Percentiles rank a stretch among this genome's conserved stretches.
phyloP scores from a whole-genome alignment of 2,113 vertebrate species.

The Calidris pygmaea region DNA sequence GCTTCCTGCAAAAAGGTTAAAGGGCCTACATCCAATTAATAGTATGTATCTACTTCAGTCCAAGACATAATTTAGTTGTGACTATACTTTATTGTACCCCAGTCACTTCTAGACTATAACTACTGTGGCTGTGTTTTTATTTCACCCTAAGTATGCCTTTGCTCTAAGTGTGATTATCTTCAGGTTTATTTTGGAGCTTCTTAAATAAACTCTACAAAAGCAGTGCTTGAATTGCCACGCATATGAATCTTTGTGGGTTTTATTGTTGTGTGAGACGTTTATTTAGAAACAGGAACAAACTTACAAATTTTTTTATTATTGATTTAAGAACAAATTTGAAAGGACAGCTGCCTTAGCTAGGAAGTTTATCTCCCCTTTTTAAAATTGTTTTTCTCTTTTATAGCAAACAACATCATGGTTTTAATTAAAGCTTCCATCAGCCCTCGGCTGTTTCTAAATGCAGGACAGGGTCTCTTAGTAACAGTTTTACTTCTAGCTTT shows the following conservation, averaged over 20 bases:
- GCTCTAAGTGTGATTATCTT: not conserved
- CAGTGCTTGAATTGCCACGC: not conserved
- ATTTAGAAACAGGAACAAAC: not conserved
- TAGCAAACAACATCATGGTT: not conserved
- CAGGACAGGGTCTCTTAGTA: not conserved
- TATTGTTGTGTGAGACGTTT: not conserved
- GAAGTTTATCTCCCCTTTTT: not conserved
- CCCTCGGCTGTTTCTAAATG: not conserved
- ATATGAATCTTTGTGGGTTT: not conserved
- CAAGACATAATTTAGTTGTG: constrained; percentile 68
- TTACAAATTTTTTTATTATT: not conserved
- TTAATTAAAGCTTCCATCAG: not conserved
- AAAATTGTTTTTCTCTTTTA: not conserved
- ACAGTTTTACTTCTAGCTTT: not conserved
- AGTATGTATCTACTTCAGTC: constrained; percentile 16
- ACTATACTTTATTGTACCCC: constrained; percentile 57
- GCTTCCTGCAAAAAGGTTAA: constrained; percentile 78
- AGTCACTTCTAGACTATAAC: constrained; percentile 37
- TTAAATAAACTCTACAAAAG: not conserved
- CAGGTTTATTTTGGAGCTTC: not conserved
- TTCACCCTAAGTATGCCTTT: not conserved
- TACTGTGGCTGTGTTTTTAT: not conserved
- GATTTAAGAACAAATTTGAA: not conserved
- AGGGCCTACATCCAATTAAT: constrained; percentile 77
- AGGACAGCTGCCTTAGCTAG: not conserved